These are phyloP conservation scores for Hydroisotoma schaefferi DNA, from an alignment of 2,888 invertebrate genomes.

Conservation along the genomic window DNA sequence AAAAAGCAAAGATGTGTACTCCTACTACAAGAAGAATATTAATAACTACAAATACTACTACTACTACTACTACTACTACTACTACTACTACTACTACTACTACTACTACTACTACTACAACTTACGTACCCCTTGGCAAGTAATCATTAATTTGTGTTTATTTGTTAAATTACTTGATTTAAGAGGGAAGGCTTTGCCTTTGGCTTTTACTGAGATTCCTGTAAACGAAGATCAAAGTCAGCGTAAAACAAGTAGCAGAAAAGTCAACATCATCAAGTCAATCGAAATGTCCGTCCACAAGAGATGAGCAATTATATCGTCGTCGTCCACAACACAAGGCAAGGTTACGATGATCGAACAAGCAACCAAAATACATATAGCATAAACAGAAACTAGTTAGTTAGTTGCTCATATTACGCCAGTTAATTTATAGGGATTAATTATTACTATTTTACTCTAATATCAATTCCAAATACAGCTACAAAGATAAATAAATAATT, in stretches of 20 bases:
- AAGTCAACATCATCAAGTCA: neutral
- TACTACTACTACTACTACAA: too few relatives aligned
- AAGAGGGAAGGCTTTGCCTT: constrained; percentile 44
- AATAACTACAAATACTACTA: too few relatives aligned
- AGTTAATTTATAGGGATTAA: neutral
- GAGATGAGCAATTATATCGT: neutral
- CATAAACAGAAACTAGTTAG: constrained; percentile 5
- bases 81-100: too few relatives aligned
- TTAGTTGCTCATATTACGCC: neutral
- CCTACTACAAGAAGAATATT: too few relatives aligned
- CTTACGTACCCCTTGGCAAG: too few relatives aligned
- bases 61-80: too few relatives aligned
- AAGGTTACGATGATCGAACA: neutral
- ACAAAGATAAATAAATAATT: too few relatives aligned
- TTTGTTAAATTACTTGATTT: constrained; percentile 40
- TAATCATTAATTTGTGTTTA: too few relatives aligned
- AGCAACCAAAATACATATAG: constrained; percentile 7
- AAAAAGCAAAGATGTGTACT: too few relatives aligned
- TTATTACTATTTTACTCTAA: neutral
- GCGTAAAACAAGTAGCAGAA: neutral
- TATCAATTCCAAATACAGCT: too few relatives aligned
- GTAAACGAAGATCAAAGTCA: constrained; percentile 25
- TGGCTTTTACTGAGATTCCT: constrained; percentile 41
- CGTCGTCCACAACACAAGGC: constrained; percentile 1
- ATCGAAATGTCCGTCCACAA: constrained; percentile 7